Base-by-base conservation (phyloP, 92 coral and sea anemone genomes). In the Heteractis magnifica region DNA sequence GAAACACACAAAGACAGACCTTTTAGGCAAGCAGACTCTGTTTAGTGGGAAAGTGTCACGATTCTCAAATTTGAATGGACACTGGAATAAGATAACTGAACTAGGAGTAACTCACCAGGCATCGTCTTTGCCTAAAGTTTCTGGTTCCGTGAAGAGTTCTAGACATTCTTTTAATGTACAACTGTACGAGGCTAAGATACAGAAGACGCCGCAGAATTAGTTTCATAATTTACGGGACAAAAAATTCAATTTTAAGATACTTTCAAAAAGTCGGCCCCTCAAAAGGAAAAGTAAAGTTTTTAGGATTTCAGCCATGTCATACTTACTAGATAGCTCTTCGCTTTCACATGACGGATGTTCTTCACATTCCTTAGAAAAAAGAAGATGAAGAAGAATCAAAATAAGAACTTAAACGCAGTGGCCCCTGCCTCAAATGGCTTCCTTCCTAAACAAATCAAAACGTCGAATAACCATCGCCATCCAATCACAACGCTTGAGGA, bases 81-180 rank as follows among this genome's bases (percentile, higher is more conserved):
- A 55, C 59, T 55, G 5, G 18, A 59, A 19, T 15, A 13, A 19
- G 14, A 59, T 12, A 34, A 34, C 44, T 34, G 44, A 2, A 34
- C 44, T 34, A 34, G 3, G 44, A 34, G 44, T 34, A 34, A 81
- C 84, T 56, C 86, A 95, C 98, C 98, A 95, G 4, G 98, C 98
- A 81, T 92, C 94, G 12, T 89, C 90, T 49, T 90, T 91, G 77
- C 92, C 95, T 58, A 95, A 87, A 18, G 92, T 93, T 86, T 95
- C 98, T 5, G 98, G 98, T 79, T 95, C 95, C 6, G 98, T 93
- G 71, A 91, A 95, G 65, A 95, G 88, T 62, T 93, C 97, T 77
- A 95, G 81, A 60, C 98, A 95, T 79, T 95, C 95, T 10, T 89
- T 84, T 77, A 95, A 76, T 21, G 94, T 87, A 72, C 98, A 95